Evolutionary conservation across 2,888 invertebrate genomes (phyloP), one percentile per base, ranked within the genome.

Genomic region (Axea sp.): DNA sequence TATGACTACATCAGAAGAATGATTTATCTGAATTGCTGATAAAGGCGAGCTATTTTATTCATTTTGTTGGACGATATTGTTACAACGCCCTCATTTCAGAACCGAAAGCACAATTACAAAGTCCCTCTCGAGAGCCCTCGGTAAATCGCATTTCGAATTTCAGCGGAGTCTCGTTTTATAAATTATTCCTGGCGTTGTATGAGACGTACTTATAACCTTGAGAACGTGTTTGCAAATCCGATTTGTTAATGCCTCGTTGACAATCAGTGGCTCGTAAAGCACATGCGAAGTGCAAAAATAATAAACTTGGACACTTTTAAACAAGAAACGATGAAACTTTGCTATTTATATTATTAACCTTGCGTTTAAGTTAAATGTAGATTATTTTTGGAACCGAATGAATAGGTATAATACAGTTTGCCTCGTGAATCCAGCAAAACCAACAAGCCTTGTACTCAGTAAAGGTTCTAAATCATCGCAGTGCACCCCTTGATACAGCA

Each of bases 361-460:
- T 3, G 31, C 8, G 22, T 2, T 30, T 31, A 57, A 67, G 55
- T 67, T 39, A 67, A 55, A 57, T 19, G 15, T 47, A 47, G 30
- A 47, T 39, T 57, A 67, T 57, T 67, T 57, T 41, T 26, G 26
- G 26, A 19, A 45, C 17, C 14, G 17, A 67, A 67, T 57, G 67
- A 67, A 67, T 49, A 30, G 41, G 19, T 49, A 57, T 41, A 57
- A 67, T 67, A 12, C 12, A 57, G 33, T 67, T 47, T 41, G 39
- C 45, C 37, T 26, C 5, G 24, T 15, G 35, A 39, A 47, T 33
- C 35, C 26, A 24, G 22, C 33, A 67, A 57, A 47, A 55, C 55
- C 28, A 55, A 65, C 55, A 47, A 26, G 35, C 45, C 47, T 45
- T 22, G 53, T 19, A 39, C 39, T 64, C 64, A n/a, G 31, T 33